Percentiles rank a stretch among this genome's conserved stretches.
Conservation (phyloP, 2,113 vertebrate genomes). For the Ameiurus melas region DNA sequence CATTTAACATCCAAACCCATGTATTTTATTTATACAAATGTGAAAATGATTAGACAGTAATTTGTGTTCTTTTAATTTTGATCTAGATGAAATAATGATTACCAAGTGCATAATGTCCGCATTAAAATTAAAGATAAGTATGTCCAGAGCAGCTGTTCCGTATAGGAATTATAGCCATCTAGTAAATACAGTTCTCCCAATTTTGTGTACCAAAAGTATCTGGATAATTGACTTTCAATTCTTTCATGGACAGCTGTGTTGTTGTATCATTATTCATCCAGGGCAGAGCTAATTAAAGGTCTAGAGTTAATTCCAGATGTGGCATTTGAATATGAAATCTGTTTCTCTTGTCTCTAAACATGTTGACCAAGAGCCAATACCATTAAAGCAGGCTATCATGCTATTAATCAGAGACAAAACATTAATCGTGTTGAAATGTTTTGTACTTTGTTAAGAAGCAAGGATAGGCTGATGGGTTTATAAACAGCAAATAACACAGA, state of each 20-base stretch:
- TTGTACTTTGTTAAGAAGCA: not conserved
- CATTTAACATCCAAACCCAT: not conserved
- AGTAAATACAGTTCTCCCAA: no score
- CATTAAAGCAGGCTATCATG: conserved; percentile 10
- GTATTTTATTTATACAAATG: not conserved
- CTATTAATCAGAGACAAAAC: conserved; percentile 3
- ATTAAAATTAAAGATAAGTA: not conserved
- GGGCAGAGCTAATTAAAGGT: conserved; percentile 12
- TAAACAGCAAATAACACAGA: not conserved
- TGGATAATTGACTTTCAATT: conserved; percentile 21
- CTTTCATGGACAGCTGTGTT: conserved; percentile 1
- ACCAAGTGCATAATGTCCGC: not conserved
- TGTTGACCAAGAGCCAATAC: not conserved
- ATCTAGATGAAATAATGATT: not conserved
- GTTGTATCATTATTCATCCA: not conserved
- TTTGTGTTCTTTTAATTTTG: not conserved
- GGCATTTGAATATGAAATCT: conserved; percentile 2
- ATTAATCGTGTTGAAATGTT: conserved; percentile 5
- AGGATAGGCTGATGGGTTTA: not conserved
- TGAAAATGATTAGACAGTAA: not conserved
- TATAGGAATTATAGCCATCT: not conserved
- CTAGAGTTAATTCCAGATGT: conserved; percentile 21
- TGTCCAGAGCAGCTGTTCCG: not conserved
- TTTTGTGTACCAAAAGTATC: no score
- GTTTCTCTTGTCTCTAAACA: conserved; percentile 19